phyloP scores from a whole-genome alignment of 1,140 invertebrate species.

The Spodoptera frugiperda region DNA sequence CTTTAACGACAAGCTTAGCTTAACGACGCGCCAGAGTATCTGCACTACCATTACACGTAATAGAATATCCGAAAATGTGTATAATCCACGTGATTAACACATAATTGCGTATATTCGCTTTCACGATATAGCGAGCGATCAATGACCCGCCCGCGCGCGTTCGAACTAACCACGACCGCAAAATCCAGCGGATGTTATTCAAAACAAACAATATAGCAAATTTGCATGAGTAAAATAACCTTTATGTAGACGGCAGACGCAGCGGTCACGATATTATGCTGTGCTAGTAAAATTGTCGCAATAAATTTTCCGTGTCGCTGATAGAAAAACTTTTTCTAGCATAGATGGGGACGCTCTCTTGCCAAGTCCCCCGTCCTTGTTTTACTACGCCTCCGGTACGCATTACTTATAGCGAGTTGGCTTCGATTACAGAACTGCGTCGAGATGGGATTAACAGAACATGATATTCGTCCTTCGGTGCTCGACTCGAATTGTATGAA shows the following conservation, averaged over 20 bases:
- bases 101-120: conserved; percentile 35
- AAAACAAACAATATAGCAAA: conserved; percentile 50
- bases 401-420: conserved; percentile 46
- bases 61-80: conserved; percentile 35
- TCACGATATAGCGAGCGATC: conserved; percentile 21
- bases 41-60: conserved; percentile 7
- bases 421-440: conserved; percentile 48
- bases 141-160: conserved; percentile 30
- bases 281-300: conserved; percentile 54
- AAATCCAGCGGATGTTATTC: conserved; percentile 51
- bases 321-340: conserved; percentile 59
- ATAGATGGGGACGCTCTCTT: conserved; percentile 45
- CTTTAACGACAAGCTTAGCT: conserved; percentile 17
- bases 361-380: conserved; percentile 46
- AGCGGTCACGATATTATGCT: conserved; percentile 48
- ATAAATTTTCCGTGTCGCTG: conserved; percentile 53
- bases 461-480: conserved; percentile 31
- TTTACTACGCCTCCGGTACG: conserved; percentile 40
- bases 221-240: conserved; percentile 54
- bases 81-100: conserved; percentile 36
- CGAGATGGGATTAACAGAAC: conserved; percentile 44
- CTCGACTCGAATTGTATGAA: conserved; percentile 5
- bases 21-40: conserved; percentile 7
- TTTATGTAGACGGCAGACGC: conserved; percentile 42
- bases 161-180: conserved; percentile 48